A percentile compares a stretch with the other conserved stretches of the same genome.
These are phyloP conservation scores for Paracanthobrama guichenoti DNA, from an alignment of 2,113 vertebrate genomes.

Conservation along the genomic window DNA sequence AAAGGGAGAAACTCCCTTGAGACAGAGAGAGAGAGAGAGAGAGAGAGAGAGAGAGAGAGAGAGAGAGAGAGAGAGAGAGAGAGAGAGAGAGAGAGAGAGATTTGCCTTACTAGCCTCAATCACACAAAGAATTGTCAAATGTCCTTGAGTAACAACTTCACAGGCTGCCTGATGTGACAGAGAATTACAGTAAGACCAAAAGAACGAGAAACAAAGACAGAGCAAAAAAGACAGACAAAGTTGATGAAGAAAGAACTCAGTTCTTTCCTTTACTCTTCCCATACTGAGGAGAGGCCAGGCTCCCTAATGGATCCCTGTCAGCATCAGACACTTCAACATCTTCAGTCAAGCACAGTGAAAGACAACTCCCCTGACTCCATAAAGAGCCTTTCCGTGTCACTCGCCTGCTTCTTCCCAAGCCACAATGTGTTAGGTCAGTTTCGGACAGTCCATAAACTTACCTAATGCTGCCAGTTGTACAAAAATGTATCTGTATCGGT, in stretches of 20 bases:
- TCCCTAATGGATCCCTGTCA: constrained; percentile 61
- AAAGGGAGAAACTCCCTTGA: constrained; percentile 9
- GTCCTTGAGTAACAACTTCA: constrained; percentile 36
- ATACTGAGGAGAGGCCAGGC: constrained; percentile 45
- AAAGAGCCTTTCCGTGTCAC: constrained; percentile 58
- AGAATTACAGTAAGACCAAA: constrained; percentile 8
- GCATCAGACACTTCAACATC: constrained; percentile 52
- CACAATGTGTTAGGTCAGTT: constrained; percentile 48
- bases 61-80: neutral
- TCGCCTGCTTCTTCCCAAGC: constrained; percentile 24
- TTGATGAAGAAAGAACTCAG: constrained; percentile 39
- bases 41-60: constrained; percentile 9
- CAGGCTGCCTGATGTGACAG: constrained; percentile 5
- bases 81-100: constrained; percentile 11
- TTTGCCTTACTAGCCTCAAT: constrained; percentile 18
- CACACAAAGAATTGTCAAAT: constrained; percentile 23
- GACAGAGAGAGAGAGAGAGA: constrained; percentile 1
- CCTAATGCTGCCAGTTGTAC: constrained; percentile 11
- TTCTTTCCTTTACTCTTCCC: constrained; percentile 40
- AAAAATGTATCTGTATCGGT: neutral
- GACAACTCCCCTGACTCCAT: constrained; percentile 48
- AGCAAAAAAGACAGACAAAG: constrained; percentile 30
- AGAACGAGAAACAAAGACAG: constrained; percentile 25
- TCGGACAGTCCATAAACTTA: constrained; percentile 40
- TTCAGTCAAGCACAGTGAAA: constrained; percentile 56